These are phyloP conservation scores for Echinometra lucunter DNA, from an alignment of 53 echinoderm and acorn worm species.

Conservation along the genomic window DNA sequence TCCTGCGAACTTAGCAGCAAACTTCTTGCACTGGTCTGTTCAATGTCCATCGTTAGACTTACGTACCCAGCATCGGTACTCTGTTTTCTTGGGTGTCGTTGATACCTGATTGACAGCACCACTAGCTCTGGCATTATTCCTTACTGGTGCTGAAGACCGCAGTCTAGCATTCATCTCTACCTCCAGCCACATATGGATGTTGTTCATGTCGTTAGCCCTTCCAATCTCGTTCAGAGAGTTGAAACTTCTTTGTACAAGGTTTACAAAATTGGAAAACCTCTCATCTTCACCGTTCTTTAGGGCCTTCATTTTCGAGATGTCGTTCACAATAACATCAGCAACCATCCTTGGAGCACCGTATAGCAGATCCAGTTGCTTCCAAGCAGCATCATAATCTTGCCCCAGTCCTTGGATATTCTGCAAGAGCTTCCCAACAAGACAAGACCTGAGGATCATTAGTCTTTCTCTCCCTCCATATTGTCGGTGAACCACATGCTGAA, in stretches of 20 bases:
- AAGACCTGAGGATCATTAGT: conserved; percentile 71
- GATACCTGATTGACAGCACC: not conserved
- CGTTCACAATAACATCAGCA: not conserved
- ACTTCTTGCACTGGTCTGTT: conserved; percentile 70
- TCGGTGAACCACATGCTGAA: conserved; percentile 68
- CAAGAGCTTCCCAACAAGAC: conserved; percentile 71
- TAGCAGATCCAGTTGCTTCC: conserved; percentile 66
- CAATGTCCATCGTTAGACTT: conserved; percentile 68
- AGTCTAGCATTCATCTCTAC: conserved; percentile 71
- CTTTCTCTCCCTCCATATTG: conserved; percentile 64
- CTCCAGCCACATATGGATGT: conserved; percentile 67
- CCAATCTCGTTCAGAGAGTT: conserved; percentile 73
- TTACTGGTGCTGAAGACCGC: too few species aligned
- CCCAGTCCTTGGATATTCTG: conserved; percentile 76
- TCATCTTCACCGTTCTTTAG: not conserved
- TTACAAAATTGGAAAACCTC: conserved; percentile 45
- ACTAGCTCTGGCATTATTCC: conserved; percentile 41
- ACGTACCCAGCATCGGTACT: conserved; percentile 72
- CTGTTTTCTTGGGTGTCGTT: not conserved
- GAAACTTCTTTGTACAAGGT: conserved; percentile 71
- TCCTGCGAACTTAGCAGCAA: conserved; percentile 12
- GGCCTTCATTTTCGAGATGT: not conserved
- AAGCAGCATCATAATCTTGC: conserved; percentile 61
- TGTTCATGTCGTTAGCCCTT: conserved; percentile 49
- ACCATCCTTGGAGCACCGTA: conserved; percentile 76